Evolutionary conservation across 2,113 vertebrate genomes (phyloP), one percentile per base, ranked within the genome.

Genomic region (Asarcornis scutulata): DNA sequence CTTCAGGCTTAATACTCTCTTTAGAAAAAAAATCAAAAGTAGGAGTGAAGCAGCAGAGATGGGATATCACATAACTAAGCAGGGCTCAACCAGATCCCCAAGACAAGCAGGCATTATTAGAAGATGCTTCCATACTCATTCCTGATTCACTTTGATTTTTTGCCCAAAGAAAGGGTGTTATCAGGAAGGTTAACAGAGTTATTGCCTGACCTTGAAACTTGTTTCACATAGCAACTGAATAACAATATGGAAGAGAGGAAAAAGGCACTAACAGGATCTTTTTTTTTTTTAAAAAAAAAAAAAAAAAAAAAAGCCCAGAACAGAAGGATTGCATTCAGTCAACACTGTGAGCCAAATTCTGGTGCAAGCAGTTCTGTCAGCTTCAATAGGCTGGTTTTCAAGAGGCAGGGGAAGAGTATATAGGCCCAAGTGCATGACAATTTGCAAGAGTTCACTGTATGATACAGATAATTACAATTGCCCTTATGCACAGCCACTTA

Each of bases 261-360:
- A 83, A 94, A 60, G 14, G n/a, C 78, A 7, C 15, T 82, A 94
- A 96, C 42, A 80, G 63, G 71, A 80, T 76, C 67, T 91, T 91
- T n/a, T 55, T n/a, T n/a, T n/a, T n/a, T n/a, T n/a, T n/a, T n/a
- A 46, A 46, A 40, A 84, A 32, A 1, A 91, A 93, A 78, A 7
- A 32, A 1, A 91, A 93, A 78, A 7, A 32, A 1, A 89, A 92
- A 81, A 6, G 63, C n/a, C 34, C 60, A 46, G 78, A 36, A 75
- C 56, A 88, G 69, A 91, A 76, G 55, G 62, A 72, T 4, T 76
- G 17, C 55, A 50, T 75, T 88, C 48, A 38, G 10, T 64, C 76
- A 88, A 31, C 69, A 78, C 10, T 68, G 15, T 40, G 48, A 83
- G 60, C 7, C 60, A 86, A 34, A 89, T 82, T 86, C n/a, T 80